Base-by-base conservation (phyloP, 2,797 vertebrate genomes). In the Pterois miles region DNA sequence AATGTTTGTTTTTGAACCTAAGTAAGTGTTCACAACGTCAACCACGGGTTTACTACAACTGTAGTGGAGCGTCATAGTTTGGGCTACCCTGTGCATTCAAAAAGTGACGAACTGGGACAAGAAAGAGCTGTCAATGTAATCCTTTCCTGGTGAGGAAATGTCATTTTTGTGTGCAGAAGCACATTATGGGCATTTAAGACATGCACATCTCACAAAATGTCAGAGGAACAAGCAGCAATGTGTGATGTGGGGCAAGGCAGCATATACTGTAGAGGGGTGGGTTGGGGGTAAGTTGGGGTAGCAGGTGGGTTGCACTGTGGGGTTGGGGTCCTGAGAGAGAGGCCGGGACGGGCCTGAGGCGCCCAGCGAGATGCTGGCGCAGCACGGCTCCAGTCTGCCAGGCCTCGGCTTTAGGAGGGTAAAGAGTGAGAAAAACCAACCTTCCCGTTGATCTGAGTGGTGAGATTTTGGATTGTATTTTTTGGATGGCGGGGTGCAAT, bases 381-480 rank as follows among this genome's bases (percentile, higher is more conserved):
- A 18, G 84, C 91, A 87, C 80, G 87, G 92, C 92, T 91, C 90
- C 88, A 84, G 93, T 93, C 90, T 81, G 80, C 88, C 88, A 84
- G 86, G 74, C 88, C 91, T 85, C 9, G 56, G 65, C 54, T 74
- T 77, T 83, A 83, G 62, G 77, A 67, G 74, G 92, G 88, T 80
- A 96, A 97, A 96, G 96, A 98, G 96, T 96, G 95, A 97, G 97
- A 84, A 66, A 95, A 97, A 99, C 98, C 97, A 99, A 99, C 98
- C 98, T 99, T 99, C 98, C 96, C 98, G 98, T 95, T 97, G 98
- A 98, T 99, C 98, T 99, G 98, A 98, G 96, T 96, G 96, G 96
- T 97, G 97, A 96, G 95, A 94, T 94, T 63, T 96, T 96, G 85
- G 80, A 84, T 96, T 96, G 96, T 96, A 95, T 90, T 91, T 36